Evolutionary conservation across 2,113 vertebrate species (phyloP), one percentile per base, ranked within the genome.

Genomic region (Nothobranchius kuhntae): DNA sequence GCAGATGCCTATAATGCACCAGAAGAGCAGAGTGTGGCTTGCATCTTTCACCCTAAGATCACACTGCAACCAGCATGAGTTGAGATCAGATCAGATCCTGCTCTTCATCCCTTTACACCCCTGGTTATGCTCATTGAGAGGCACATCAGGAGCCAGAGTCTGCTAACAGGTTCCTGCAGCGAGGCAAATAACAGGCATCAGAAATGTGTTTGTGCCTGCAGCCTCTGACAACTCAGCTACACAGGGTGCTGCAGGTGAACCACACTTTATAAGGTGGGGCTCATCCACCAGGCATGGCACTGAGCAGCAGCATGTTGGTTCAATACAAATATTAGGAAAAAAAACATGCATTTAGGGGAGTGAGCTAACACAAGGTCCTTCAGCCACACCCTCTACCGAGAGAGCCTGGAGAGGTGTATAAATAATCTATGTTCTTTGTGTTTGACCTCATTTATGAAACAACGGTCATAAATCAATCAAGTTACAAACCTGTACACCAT

Each of bases 41-140:
- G 58, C 60, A 30, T 9, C 24, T 62, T 42, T 11, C 46, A 35
- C 69, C 80, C 81, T 30, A 1, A 10, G 65, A 81, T 75, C 63
- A 65, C 6, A 71, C 59, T 77, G 84, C 74, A 70, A 81, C 73
- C 83, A 68, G 79, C 69, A 82, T 54, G 71, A 76, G 56, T 48
- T 65, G 64, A 30, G 53, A 63, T 67, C 66, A 60, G 36, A 71
- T 63, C 61, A 50, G 63, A 71, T 60, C 50, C 53, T 67, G 73
- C 58, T 71, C 44, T 13, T 57, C 61, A 70, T 71, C 69, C 40
- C 66, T 14, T 42, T 48, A 38, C 53, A 55, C 73, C 50, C 55
- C 46, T 74, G 59, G 73, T 61, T 61, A 70, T 14, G 14, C 57
- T 72, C 78, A 42, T 53, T 7, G 55, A 75, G 54, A 45, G 30